Evolutionary conservation across 2,888 invertebrate species (phyloP).

Genomic region (Seira ritae): DNA sequence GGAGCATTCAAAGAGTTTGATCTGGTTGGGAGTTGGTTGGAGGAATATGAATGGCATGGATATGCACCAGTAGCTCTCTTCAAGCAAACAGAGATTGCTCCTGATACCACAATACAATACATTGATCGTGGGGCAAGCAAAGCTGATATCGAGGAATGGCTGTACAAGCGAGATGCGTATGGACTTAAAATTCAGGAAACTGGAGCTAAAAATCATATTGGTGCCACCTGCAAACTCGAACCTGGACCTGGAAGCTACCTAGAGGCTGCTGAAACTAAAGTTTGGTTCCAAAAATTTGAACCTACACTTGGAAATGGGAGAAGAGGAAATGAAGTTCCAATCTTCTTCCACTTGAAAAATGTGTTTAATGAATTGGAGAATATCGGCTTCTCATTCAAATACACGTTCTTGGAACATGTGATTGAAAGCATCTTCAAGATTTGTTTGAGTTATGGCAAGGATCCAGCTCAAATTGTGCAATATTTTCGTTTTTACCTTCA

Average conservation of each 20-base stretch:
- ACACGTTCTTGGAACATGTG: background rate
- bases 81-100: background rate
- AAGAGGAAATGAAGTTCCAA: too few relatives aligned
- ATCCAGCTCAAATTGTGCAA: background rate
- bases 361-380: background rate
- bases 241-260: background rate
- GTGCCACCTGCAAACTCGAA: background rate
- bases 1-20: background rate
- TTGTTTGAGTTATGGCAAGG: background rate
- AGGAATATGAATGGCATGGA: background rate
- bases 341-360: background rate
- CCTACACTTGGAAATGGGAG: background rate
- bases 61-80: background rate
- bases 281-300: background rate
- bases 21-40: background rate
- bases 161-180: too few relatives aligned
- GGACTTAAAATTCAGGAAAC: too few relatives aligned
- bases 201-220: background rate
- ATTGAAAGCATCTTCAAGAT: background rate
- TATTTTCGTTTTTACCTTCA: background rate
- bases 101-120: background rate
- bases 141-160: too few relatives aligned
- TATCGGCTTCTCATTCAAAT: background rate
- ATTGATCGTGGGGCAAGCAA: background rate
- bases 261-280: background rate